Base-by-base conservation (phyloP, 1,140 invertebrate species). In the Camponotus vicinus region DNA sequence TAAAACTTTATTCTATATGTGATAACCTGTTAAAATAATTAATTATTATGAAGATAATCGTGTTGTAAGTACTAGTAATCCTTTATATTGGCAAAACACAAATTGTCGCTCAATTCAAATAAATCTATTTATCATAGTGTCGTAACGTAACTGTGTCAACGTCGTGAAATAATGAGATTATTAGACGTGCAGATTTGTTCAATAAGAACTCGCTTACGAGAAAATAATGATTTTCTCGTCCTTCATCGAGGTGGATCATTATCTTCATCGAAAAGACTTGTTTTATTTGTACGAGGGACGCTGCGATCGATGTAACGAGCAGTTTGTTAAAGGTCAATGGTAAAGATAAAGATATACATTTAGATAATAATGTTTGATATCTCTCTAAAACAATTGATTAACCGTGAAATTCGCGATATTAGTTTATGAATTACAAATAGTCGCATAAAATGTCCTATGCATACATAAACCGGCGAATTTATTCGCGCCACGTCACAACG, bases 281-380 rank as follows among this genome's bases (percentile, higher is more conserved):
- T 89, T 89, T 89, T 89, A 86, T 82, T 89, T 82, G 87, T 78
- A 57, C 42, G 42, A 59, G 88, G 59, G 63, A 70, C 61, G 27
- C 32, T 21, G 42, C 83, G 87, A 89, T 89, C 88, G 87, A 86
- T 89, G 57, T 45, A n/a, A 69, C 66, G 66, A 27, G 27, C 69
- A 73, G 18, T 15, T 77, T 77, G 63, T 70, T 49, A 89, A 89
- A 89, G 88, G 88, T 89, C 88, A 89, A 15, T 84, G 71, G 61
- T 78, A 82, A 86, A 89, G 63, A 55, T 70, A 86, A 77, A 73
- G 61, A 49, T 59, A 42, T 71, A 59, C 61, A 69, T 32, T n/a
- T 75, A 27, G 42, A n/a, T 78, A 79, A 85, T 37, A 66, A 59
- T 66, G 27, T 27, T 57, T 15, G 49, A 32, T 78, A 45, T 13